These are phyloP conservation scores for Macrochelys suwanniensis DNA, from an alignment of 2,797 vertebrate species.

Conservation along the genomic window DNA sequence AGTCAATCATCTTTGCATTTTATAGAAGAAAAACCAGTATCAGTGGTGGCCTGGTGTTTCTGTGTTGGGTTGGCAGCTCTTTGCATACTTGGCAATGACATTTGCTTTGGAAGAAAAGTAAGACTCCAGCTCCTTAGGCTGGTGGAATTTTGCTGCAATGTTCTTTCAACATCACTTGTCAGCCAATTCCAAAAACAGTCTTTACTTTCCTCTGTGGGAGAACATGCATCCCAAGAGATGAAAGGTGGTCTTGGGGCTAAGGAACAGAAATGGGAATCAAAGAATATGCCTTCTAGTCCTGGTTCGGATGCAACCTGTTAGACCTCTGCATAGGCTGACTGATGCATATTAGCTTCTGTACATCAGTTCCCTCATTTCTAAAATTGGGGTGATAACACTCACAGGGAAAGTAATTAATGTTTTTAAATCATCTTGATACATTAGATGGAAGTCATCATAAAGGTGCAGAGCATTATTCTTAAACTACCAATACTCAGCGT, in stretches of 20 bases:
- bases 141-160: neutral
- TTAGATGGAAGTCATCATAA: neutral
- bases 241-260: fast-evolving
- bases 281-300: neutral
- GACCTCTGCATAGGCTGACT: neutral
- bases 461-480: neutral
- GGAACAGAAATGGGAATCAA: neutral
- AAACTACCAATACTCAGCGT: neutral
- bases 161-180: neutral
- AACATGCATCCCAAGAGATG: neutral
- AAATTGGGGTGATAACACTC: neutral
- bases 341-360: neutral
- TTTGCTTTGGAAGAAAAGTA: neutral
- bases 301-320: neutral
- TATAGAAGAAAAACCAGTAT: neutral
- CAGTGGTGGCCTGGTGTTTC: neutral
- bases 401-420: neutral
- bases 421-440: neutral
- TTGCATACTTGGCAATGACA: neutral
- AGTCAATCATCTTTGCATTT: neutral
- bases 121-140: neutral
- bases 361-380: neutral
- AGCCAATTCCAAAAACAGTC: neutral
- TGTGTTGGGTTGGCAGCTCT: neutral
- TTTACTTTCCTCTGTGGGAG: neutral